These are phyloP conservation scores for Mylabris sibirica DNA, from an alignment of 2,888 invertebrate species.

Conservation along the genomic window DNA sequence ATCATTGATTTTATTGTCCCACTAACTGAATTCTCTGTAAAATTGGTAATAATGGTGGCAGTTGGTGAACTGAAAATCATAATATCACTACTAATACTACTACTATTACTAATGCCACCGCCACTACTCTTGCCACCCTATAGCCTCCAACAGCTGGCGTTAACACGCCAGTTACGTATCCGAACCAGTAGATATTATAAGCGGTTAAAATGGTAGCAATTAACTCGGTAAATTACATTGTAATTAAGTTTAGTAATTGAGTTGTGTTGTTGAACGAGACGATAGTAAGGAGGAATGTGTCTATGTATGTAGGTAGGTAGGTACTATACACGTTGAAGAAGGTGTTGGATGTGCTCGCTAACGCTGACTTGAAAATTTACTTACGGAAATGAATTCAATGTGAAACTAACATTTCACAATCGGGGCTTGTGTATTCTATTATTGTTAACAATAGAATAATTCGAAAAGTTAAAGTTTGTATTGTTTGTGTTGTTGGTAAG, in stretches of 20 bases:
- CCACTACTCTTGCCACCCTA: background rate
- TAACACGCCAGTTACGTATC: slow-evolving; percentile 34
- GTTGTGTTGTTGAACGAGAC: slow-evolving; percentile 27
- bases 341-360: background rate
- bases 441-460: background rate
- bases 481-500: background rate
- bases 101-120: background rate
- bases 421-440: background rate
- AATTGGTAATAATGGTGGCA: slow-evolving; percentile 3
- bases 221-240: slow-evolving; percentile 45
- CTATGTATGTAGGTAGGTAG: too few relatives aligned
- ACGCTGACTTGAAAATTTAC: slow-evolving; percentile 5
- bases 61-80: slow-evolving; percentile 20
- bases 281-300: background rate
- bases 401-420: background rate
- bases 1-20: slow-evolving; percentile 26
- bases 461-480: background rate
- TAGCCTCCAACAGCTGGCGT: slow-evolving; percentile 31
- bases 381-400: background rate
- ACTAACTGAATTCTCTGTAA: slow-evolving; percentile 22
- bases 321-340: background rate
- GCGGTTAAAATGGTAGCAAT: slow-evolving; percentile 44
- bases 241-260: slow-evolving; percentile 45
- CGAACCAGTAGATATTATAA: slow-evolving; percentile 39
- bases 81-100: slow-evolving; percentile 19